Base-by-base conservation (phyloP, 2,797 vertebrate species). In the Acanthurus lineatus region DNA sequence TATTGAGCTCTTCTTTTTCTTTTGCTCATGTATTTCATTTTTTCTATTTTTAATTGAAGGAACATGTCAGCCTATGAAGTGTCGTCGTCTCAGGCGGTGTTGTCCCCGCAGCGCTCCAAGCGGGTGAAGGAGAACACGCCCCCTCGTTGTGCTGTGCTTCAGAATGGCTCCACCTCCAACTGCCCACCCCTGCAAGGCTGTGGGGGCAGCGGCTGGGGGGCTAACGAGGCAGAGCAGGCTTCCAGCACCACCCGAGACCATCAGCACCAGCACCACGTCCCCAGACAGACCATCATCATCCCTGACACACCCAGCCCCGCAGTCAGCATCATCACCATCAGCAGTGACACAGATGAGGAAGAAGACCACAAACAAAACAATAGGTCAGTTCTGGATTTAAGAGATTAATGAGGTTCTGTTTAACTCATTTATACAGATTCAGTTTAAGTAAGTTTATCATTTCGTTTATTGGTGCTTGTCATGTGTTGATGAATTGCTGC, bases 261-360 rank as follows among this genome's bases (percentile, higher is more conserved):
- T 80, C 94, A 93, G 73, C 90, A 92, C 79, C 90, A 92, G 79
- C 92, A 93, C 70, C 95, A 95, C 71, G 95, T 96, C 75, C 97
- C 97, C 86, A 96, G 98, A 67, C 98, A 99, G 90, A 98, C 98
- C 10, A 99, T 99, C 54, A 88, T 99, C 94, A 99, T 99, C 91
- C 97, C 97, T 0, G 98, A 99, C 94, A 99, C 98, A 32, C 98
- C 98, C 65, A 99, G 98, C 94, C 98, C 98, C 0, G 96, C 98
- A 0, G 97, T 99, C 93, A 99, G 98, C 85, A 97, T 99, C 95
- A 99, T 99, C 95, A 99, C 98, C 91, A 99, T 99, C 96, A 99
- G 98, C 95, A 99, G 98, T 0, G 98, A 99, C 95, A 99, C 98
- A 0, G 98, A 99, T 0, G 98, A 99, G 64, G 98, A 99, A 74